Percentiles rank a stretch among this genome's conserved stretches.
These are phyloP conservation scores for Coelopa pilipes DNA, from an alignment of 2,888 invertebrate species.

Conservation along the genomic window DNA sequence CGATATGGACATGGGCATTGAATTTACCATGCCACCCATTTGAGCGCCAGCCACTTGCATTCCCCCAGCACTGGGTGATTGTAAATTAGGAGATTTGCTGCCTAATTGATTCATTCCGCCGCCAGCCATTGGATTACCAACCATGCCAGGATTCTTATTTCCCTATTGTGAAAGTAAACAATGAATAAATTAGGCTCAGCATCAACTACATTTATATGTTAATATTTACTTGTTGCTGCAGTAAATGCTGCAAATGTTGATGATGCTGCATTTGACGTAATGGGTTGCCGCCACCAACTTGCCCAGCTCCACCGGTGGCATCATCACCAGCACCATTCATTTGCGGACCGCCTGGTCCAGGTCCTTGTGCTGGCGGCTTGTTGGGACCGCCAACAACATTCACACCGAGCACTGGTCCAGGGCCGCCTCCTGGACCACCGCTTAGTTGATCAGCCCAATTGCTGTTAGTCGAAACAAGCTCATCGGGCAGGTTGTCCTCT, in stretches of 20 bases:
- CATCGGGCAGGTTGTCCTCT: conserved; percentile 92
- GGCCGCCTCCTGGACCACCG: conserved; percentile 73
- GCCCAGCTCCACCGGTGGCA: conserved; percentile 53
- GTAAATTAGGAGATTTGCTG: conserved; percentile 85
- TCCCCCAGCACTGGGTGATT: conserved; percentile 85
- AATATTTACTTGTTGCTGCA: conserved; percentile 70
- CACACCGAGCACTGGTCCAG: conserved; percentile 71
- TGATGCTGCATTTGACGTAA: conserved; percentile 69
- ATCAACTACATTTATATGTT: background rate
- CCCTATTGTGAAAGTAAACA: conserved; percentile 46
- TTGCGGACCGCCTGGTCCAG: conserved; percentile 79
- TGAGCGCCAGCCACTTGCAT: conserved; percentile 74
- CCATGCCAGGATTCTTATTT: conserved; percentile 62
- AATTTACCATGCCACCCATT: conserved; percentile 75
- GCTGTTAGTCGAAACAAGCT: conserved; percentile 80
- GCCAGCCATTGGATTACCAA: conserved; percentile 71
- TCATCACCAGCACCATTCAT: conserved; percentile 75
- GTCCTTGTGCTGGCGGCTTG: conserved; percentile 85
- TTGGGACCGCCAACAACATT: conserved; percentile 74
- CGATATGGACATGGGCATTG: conserved; percentile 78
- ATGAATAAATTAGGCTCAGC: too few relatives aligned
- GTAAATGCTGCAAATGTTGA: conserved; percentile 73
- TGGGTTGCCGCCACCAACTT: conserved; percentile 51
- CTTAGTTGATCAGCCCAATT: conserved; percentile 76
- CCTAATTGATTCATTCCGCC: conserved; percentile 78